Conservation (phyloP, 1,140 invertebrate genomes). For the Pogonognathellus flavescens region DNA sequence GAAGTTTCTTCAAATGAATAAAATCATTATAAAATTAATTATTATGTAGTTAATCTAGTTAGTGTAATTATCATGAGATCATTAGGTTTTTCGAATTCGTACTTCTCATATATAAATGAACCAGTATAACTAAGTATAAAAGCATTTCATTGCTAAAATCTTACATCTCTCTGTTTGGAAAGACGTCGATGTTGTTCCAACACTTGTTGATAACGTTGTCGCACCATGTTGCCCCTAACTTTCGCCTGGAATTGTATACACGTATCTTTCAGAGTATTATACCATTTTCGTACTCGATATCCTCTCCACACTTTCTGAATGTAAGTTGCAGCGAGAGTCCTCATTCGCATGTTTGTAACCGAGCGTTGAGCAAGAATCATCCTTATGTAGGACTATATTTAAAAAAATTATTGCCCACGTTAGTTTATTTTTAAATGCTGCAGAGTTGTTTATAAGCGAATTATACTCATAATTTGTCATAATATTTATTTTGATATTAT, state of each 20-base stretch:
- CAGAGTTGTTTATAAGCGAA: no score
- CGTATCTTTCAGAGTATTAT: conserved; percentile 75
- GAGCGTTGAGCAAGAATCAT: conserved; percentile 73
- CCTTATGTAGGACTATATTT: conserved; percentile 76
- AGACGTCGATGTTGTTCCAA: conserved; percentile 68
- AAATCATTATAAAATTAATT: no score
- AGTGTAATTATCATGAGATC: conserved; percentile 7
- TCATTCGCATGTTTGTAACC: conserved; percentile 69
- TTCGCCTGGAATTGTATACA: conserved; percentile 81
- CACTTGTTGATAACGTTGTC: conserved; percentile 72
- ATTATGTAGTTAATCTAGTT: no score
- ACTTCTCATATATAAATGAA: background rate
- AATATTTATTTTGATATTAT: no score
- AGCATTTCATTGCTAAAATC: background rate
- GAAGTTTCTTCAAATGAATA: conserved; percentile 57
- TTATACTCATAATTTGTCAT: no score
- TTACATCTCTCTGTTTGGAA: conserved; percentile 61
- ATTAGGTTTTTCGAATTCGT: no score
- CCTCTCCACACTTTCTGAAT: conserved; percentile 85
- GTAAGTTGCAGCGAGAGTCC: conserved; percentile 77
- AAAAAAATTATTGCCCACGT: no score
- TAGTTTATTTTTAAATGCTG: no score
- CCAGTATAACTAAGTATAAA: background rate
- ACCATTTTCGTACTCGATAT: conserved; percentile 78
- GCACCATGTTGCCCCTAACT: conserved; percentile 76